phyloP scores from a whole-genome alignment of 2,888 invertebrate species.

The Yponomeuta cagnagella region DNA sequence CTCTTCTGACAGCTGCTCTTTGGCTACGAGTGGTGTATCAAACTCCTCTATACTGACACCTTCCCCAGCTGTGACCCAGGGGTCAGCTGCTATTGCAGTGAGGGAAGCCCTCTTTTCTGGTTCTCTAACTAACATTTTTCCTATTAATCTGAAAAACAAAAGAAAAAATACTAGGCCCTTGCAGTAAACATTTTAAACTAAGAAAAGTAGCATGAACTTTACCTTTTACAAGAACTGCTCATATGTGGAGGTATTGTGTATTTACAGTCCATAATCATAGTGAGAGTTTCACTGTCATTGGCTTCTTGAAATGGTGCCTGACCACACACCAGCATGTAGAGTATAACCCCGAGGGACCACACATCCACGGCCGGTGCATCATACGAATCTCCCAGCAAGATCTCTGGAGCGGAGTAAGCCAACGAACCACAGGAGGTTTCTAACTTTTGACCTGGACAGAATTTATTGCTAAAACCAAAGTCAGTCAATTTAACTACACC shows the following conservation, averaged over 20 bases:
- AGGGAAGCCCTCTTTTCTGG: conserved; percentile 93
- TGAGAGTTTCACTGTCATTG: conserved; percentile 99
- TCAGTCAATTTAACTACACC: conserved; percentile 99
- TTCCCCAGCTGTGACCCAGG: conserved; percentile 84
- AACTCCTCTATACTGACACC: conserved; percentile 72
- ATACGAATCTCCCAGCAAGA: conserved; percentile 97
- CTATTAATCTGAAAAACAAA: conserved; percentile 81
- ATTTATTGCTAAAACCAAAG: conserved; percentile 97
- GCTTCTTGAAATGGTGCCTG: conserved; percentile 99
- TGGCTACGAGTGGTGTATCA: conserved; percentile 88
- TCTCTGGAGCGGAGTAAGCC: conserved; percentile 99
- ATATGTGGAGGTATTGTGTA: conserved; percentile 94
- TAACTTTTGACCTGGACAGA: conserved; percentile 96
- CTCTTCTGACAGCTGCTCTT: conserved; percentile 92
- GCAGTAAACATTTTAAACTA: not conserved
- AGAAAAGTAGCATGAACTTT: conserved; percentile 23
- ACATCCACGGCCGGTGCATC: conserved; percentile 99
- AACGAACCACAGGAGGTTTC: conserved; percentile 99
- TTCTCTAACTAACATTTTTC: conserved; percentile 94
- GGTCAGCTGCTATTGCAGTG: conserved; percentile 89
- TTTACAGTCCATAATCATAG: conserved; percentile 99
- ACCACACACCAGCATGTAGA: conserved; percentile 99
- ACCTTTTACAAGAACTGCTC: conserved; percentile 89
- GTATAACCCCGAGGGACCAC: conserved; percentile 98
- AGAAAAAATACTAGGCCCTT: too few relatives aligned